Evolutionary conservation across 2,113 vertebrate species (phyloP).

Genomic region (Catharus fuscescens): DNA sequence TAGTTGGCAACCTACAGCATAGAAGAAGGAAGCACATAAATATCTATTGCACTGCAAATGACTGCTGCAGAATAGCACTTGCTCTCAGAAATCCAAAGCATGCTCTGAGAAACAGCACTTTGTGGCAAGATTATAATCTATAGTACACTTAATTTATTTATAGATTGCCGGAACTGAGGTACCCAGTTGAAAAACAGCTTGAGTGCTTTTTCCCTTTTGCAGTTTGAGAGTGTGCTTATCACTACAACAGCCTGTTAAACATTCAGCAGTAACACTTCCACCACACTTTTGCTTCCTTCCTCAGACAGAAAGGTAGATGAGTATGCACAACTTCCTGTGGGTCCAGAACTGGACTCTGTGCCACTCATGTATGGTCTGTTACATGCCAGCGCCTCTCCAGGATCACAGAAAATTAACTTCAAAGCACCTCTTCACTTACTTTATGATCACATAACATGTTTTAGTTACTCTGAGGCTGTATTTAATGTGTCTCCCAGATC

Average conservation of each 20-base stretch:
- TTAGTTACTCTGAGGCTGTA: neutral
- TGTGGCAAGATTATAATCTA: neutral
- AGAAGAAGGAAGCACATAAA: neutral
- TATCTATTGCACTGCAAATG: neutral
- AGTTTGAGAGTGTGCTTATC: neutral
- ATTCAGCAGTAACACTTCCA: neutral
- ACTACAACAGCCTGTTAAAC: neutral
- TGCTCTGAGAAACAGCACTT: neutral
- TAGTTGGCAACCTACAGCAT: slow-evolving; percentile 92
- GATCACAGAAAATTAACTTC: neutral
- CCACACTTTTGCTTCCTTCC: neutral
- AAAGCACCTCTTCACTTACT: neutral
- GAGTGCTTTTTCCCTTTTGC: neutral
- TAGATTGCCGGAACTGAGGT: neutral
- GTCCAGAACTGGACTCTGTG: neutral
- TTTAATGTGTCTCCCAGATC: neutral
- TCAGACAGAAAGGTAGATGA: neutral
- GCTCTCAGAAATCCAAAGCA: neutral
- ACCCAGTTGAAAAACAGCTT: neutral
- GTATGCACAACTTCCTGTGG: neutral
- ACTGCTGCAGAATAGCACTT: neutral
- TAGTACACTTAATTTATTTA: neutral
- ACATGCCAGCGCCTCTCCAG: neutral
- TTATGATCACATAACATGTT: neutral
- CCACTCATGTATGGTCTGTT: neutral